Conservation (phyloP, 1,140 invertebrate species). For the Triops cancriformis region DNA sequence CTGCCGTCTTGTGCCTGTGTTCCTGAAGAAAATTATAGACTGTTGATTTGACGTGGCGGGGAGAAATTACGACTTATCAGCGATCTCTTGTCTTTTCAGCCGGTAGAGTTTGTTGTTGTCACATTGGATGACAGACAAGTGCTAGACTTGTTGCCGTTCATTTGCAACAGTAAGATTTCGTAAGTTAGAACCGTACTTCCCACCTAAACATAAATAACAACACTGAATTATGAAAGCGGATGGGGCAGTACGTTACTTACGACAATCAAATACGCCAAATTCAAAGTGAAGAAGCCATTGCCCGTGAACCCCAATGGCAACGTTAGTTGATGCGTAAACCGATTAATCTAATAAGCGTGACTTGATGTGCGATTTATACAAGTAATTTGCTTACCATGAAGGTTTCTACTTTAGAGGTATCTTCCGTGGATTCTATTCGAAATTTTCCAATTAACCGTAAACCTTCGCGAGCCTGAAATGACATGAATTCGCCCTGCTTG, state of each 20-base stretch:
- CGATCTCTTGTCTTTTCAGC: background rate
- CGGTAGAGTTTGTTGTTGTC: background rate
- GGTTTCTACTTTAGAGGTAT: background rate
- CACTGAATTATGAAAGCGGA: background rate
- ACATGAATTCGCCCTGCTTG: background rate
- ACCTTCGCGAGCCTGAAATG: background rate
- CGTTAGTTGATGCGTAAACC: slow-evolving; percentile 23
- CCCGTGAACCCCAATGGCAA: slow-evolving; percentile 23
- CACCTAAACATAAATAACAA: slow-evolving; percentile 17
- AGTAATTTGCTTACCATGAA: background rate
- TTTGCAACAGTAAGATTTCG: slow-evolving; percentile 21
- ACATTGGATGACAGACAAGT: background rate
- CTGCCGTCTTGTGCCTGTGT: too few species aligned
- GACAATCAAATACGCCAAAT: slow-evolving; percentile 18
- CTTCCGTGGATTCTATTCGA: background rate
- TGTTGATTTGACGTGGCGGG: too few species aligned
- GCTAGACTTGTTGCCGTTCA: background rate
- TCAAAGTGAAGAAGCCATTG: slow-evolving; percentile 23
- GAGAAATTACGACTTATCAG: background rate
- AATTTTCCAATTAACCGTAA: background rate
- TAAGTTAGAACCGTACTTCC: slow-evolving; percentile 21
- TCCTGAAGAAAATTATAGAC: too few species aligned
- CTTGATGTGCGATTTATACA: background rate
- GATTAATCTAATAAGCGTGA: slow-evolving; percentile 9
- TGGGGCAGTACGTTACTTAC: slow-evolving; percentile 12